Evolutionary conservation across 2,797 vertebrate species (phyloP).

Genomic region (Sebastes matsubarae): DNA sequence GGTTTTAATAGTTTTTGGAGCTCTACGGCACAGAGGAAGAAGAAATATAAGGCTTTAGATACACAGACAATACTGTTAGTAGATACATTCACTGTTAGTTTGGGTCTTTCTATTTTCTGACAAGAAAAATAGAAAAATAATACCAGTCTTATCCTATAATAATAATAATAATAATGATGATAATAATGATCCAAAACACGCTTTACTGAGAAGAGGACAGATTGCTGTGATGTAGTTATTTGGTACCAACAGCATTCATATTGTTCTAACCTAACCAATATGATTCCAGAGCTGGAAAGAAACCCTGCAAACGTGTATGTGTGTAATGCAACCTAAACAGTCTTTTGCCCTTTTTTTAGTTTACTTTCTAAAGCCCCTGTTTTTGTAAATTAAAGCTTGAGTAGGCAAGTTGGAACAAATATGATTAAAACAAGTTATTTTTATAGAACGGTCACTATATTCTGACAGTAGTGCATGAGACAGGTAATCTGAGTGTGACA

Average conservation of each 20-base stretch:
- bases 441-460: no score
- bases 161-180: no score
- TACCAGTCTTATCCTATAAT: no score
- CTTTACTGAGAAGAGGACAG: neutral
- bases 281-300: neutral
- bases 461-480: no score
- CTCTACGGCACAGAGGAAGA: neutral
- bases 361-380: accelerated
- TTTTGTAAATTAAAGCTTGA: accelerated
- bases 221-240: neutral
- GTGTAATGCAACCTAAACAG: neutral
- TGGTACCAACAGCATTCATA: neutral
- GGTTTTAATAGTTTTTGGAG: neutral
- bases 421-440: no score
- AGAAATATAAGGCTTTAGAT: neutral
- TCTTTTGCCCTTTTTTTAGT: neutral
- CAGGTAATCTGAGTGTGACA: no score
- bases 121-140: no score
- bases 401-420: no score
- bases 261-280: neutral
- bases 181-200: accelerated
- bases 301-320: neutral
- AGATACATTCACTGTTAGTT: no score
- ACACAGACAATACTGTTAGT: no score
- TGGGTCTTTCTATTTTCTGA: no score